Conservation (phyloP, 2,797 vertebrate species). For the Mormyrops attenuatus region DNA sequence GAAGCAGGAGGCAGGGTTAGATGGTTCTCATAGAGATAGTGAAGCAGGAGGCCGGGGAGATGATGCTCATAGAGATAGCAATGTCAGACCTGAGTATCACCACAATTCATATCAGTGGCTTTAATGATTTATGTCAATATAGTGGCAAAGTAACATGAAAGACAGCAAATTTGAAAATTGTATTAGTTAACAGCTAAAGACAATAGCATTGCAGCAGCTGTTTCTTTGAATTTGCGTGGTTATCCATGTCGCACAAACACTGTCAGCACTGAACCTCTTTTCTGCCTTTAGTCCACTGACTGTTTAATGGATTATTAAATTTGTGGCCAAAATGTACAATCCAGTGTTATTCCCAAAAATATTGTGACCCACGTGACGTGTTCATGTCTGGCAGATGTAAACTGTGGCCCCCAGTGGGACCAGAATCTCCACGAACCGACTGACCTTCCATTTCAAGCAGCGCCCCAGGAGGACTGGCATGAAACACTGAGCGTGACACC, state of each 20-base stretch:
- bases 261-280: background rate
- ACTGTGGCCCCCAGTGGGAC: constrained; percentile 62
- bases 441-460: constrained; percentile 69
- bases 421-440: constrained; percentile 65
- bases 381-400: constrained; percentile 69
- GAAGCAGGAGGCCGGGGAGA: background rate
- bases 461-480: constrained; percentile 60
- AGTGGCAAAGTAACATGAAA: background rate
- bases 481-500: constrained; percentile 51
- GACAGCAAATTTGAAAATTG: background rate
- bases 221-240: background rate
- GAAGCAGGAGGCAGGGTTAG: no score
- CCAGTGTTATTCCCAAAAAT: constrained; percentile 59
- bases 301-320: background rate
- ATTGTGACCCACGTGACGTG: constrained; percentile 69
- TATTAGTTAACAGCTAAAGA: background rate
- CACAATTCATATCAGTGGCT: background rate
- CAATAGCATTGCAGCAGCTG: background rate
- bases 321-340: constrained; percentile 50
- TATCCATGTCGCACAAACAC: background rate
- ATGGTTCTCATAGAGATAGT: background rate
- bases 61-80: constrained; percentile 40
- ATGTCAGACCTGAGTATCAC: background rate
- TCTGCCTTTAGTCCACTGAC: background rate
- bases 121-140: background rate